These are phyloP conservation scores for Aplocera efformata DNA, from an alignment of 2,888 invertebrate genomes.

Conservation along the genomic window DNA sequence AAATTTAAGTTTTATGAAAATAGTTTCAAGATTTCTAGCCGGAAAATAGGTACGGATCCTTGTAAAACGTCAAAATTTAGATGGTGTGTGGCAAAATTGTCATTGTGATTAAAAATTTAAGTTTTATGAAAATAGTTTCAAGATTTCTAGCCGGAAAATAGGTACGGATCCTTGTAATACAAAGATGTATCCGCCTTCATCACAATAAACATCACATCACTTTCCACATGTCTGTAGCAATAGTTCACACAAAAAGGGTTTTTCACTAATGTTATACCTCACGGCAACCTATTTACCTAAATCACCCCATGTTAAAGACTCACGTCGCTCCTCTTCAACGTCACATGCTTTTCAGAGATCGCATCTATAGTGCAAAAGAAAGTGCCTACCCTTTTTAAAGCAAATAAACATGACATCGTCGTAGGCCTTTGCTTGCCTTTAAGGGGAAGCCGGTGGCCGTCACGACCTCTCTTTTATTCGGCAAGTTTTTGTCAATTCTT, in stretches of 20 bases:
- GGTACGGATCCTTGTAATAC: too few species aligned
- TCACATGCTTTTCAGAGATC: slow-evolving; percentile 51
- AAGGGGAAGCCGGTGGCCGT: slow-evolving; percentile 52
- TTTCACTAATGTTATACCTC: slow-evolving; percentile 27
- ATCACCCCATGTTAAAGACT: slow-evolving; percentile 56
- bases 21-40: too few species aligned
- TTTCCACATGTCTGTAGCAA: slow-evolving; percentile 4
- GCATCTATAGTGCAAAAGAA: slow-evolving; percentile 53
- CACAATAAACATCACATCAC: neutral
- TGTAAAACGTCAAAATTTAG: too few species aligned
- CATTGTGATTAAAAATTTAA: too few species aligned
- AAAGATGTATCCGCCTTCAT: neutral
- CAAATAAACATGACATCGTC: slow-evolving; percentile 75
- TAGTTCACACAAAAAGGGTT: slow-evolving; percentile 14
- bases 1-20: too few species aligned
- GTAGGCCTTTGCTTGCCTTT: slow-evolving; percentile 36
- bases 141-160: too few species aligned
- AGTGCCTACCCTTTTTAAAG: slow-evolving; percentile 61
- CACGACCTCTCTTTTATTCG: slow-evolving; percentile 63
- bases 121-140: too few species aligned
- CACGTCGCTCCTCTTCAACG: slow-evolving; percentile 56
- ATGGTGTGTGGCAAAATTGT: too few species aligned
- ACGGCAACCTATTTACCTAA: slow-evolving; percentile 49
- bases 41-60: too few species aligned
- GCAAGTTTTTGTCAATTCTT: slow-evolving; percentile 63